Base-by-base conservation (phyloP, 2,797 vertebrate species). In the Betta splendens region DNA sequence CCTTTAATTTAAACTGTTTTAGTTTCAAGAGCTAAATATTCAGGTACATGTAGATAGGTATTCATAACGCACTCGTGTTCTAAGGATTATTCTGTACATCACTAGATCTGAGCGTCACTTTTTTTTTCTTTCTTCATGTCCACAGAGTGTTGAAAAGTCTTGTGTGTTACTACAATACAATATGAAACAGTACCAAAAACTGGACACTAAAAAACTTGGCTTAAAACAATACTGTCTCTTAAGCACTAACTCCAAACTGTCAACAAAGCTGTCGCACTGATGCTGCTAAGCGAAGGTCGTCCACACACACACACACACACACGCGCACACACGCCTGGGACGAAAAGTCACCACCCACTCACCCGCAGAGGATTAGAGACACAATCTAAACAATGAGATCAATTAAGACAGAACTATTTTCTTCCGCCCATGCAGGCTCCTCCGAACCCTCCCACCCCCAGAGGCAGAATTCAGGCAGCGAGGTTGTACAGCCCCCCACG, bases 131-230 rank as follows among this genome's bases (percentile, higher is more conserved):
- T 75, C 69, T 78, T 63, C 47, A 79, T 77, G 70, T 81, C 37
- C 56, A 87, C 76, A 80, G 71, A 81, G 79, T 84, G 79, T 82
- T 85, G 83, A 84, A 89, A 87, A 88, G 74, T 81, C 64, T 73
- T 56, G 64, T 86, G 77, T 86, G 73, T 85, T 76, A 80, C 75
- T 77, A 86, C 87, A 85, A 67, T 79, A 85, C 66, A 85, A 88
- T 85, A 89, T 85, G 83, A 89, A 87, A 86, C 84, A 77, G 85
- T 88, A 89, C 82, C 80, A 84, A 85, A 89, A 89, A 80, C 70
- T 61, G 75, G 80, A 88, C 85, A 86, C 75, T 84, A 81, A 81
- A 84, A 90, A 88, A 87, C 72, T 77, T 71, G 75, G 75, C 80
- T 84, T 71, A 61, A 89, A 87, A 89, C 83, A 85, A 85, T 80